Base-by-base conservation (phyloP, 2,113 vertebrate species). In the Thalassarche chlororhynchos region DNA sequence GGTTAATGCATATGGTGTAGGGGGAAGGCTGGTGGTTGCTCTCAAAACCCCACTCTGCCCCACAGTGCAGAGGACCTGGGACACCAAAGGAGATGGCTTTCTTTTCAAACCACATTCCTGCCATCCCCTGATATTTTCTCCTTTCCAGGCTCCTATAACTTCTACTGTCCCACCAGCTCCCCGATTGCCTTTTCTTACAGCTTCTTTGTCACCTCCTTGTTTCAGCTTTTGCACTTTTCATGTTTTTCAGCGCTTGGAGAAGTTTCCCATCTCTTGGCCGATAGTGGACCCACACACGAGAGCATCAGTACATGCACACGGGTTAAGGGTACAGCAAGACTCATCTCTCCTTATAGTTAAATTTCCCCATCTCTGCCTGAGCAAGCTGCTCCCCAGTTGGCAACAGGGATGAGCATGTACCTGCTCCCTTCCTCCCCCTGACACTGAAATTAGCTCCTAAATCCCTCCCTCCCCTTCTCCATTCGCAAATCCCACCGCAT, bases 291-390 rank as follows among this genome's bases (percentile, higher is more conserved):
- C 28, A 13, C 40, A 12, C 19, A 24, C 0, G 1, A 85, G 42
- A 40, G 19, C 24, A 69, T 15, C n/a, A 11, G 15, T 6, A 36
- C 19, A 1, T 1, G 3, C 38, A 21, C n/a, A 8, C 0, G 0
- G 26, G 12, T 84, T 47, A 44, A 47, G 49, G 23, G 24, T 34
- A 29, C 20, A 42, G n/a, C 14, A 44, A 47, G 28, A 28, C 10
- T 57, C 6, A 4, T 42, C 42, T 52, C 18, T 78, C 46, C 42
- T 26, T 29, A 3, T 1, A 28, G 17, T 36, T 49, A 36, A 19
- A 29, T 42, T 60, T 49, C 28, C 47, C 23, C 46, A 17, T 17
- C n/a, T 69, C 75, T 24, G 17, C 32, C 71, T 38, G 16, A 72
- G 44, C n/a, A 28, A 60, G 58, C 32, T 31, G 36, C 64, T 87